Base-by-base conservation (phyloP, 2,797 vertebrate species). In the Chaetodon trifasciatus region DNA sequence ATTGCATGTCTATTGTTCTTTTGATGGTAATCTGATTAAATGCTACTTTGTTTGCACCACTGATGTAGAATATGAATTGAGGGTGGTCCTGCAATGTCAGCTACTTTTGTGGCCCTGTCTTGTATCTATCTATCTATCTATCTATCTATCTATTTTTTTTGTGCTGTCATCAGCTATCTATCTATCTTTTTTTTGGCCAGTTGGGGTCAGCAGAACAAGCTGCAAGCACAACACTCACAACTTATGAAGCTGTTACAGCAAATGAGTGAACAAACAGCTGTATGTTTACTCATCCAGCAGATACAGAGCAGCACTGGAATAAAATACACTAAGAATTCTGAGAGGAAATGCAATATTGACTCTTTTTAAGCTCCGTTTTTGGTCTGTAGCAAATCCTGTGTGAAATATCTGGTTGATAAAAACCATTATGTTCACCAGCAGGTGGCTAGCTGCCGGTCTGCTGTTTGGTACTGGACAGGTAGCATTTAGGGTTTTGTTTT, bases 241-340 rank as follows among this genome's bases (percentile, higher is more conserved):
- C 70, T 76, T 44, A 76, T 62, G 56, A 72, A 23, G 17, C 37
- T 24, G 42, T 50, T 57, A 47, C 37, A 46, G 37, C 40, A 37
- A 37, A 52, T 23, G 2, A 37, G 9, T 19, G 40, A 28, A 28
- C 28, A 71, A 61, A 44, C 42, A 44, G 42, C 4, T 44, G 42
- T 5, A 9, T 44, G 42, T 44, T 44, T 44, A 44, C 42, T 9
- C 42, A 44, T 44, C 42, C 42, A 44, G 28, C 42, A 44, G 9
- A 44, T 9, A 9, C 42, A 13, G 9, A 44, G 8, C 13, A 44
- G 28, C 16, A 78, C 1, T 32, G 13, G 42, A 9, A 9, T 44
- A 6, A 13, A 44, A 44, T 5, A 9, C 8, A 44, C 3, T 44
- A 9, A 13, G 42, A 28, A 40, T 12, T 49, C 15, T 21, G 2